Evolutionary conservation across 2,888 invertebrate genomes (phyloP).

Genomic region (Sinelater perroti): DNA sequence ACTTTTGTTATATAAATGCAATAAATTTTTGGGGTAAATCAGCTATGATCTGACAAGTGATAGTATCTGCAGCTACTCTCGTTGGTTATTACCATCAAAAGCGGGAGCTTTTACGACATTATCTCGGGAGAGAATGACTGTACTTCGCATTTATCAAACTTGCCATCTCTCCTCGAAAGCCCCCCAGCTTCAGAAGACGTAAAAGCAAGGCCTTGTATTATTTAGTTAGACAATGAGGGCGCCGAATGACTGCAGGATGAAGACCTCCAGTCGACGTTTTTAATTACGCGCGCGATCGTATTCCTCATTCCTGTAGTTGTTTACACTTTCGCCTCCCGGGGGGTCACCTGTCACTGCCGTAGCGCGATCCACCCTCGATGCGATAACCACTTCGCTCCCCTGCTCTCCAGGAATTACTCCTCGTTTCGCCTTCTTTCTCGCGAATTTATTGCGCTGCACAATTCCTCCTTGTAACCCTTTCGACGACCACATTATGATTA

Average conservation of each 20-base stretch:
- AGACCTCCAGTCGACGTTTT: neutral
- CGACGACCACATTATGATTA: conserved; percentile 15
- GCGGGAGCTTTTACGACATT: too few relatives aligned
- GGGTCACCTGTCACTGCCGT: conserved; percentile 29
- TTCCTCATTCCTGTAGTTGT: conserved; percentile 22
- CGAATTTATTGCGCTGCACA: neutral
- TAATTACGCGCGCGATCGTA: conserved; percentile 8
- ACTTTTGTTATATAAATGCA: too few relatives aligned
- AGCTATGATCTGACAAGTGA: too few relatives aligned
- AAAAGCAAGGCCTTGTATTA: conserved; percentile 1
- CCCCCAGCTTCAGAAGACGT: neutral
- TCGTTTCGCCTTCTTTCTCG: conserved; percentile 1
- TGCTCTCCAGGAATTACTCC: neutral
- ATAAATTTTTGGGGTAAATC: too few relatives aligned
- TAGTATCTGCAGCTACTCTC: too few relatives aligned
- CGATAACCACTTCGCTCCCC: conserved; percentile 11
- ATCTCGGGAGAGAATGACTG: too few relatives aligned
- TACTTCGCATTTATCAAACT: too few relatives aligned
- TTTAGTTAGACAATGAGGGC: neutral
- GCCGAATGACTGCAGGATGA: neutral
- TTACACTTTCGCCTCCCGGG: conserved; percentile 15
- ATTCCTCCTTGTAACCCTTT: conserved; percentile 4
- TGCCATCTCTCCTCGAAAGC: neutral
- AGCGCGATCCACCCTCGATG: conserved; percentile 19
- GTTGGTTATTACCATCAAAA: too few relatives aligned